Base-by-base conservation (phyloP, 1,140 invertebrate genomes). In the Eurosta solidaginis region DNA sequence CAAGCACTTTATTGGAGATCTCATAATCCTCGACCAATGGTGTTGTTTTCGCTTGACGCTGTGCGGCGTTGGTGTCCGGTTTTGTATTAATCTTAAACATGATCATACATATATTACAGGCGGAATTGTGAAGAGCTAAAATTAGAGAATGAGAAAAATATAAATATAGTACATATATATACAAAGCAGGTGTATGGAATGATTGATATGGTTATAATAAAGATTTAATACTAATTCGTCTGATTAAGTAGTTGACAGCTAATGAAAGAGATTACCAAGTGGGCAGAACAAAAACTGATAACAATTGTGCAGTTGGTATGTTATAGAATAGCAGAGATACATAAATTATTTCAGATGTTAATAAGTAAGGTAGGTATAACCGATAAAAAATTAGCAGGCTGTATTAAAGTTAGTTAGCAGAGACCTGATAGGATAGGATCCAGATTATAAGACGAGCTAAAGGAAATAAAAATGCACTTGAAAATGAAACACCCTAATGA, bases 1-100 rank as follows among this genome's bases (percentile, higher is more conserved):
- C 98, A 49, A 99, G 91, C 14, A 99, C 97, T 74, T 93, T 96
- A 84, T 93, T 94, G n/a, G 96, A 96, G 81, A 99, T 96, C 86
- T 94, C 92, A 88, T 98, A 99, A 88, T 99, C 97, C 78, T 97
- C 93, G 36, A 93, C 94, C 80, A 99, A 95, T 22, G 93, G 92
- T 44, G 92, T 92, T 77, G 91, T 92, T 91, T 96, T 96, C 47
- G 92, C 93, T 80, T 82, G 79, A 45, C 83, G 81, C 81, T 82
- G 83, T 29, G 22, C 22, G 3, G 73, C 73, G 7, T 17, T 47
- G 14, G 73, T 12, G 27, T 44, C 73, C 42, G 73, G 9, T 47
- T 47, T 44, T 14, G 40, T 74, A 74, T 74, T 74, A 45, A 74
- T 74, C 14, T 74, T 74, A 36, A 74, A 74, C 73, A 74, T 74